Evolutionary conservation across 2,888 invertebrate genomes (phyloP), one percentile per base, ranked within the genome.

Genomic region (Agapostemon virescens): DNA sequence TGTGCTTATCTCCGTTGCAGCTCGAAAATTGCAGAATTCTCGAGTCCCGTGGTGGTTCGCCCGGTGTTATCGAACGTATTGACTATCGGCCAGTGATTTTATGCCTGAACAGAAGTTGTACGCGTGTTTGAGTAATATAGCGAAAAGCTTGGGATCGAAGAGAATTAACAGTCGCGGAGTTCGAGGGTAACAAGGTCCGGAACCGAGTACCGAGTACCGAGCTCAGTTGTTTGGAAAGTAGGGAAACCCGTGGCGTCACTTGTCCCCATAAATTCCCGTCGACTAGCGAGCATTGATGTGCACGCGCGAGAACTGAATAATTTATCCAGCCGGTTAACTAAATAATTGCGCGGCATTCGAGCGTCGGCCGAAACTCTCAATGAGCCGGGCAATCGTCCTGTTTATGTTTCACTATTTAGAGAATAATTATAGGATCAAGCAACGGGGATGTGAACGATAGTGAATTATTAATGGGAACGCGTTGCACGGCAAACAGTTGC

Each of bases 401-500:
- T 82, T 87, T 84, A 75, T 74, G 77, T 79, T 81, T 79, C 81
- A 81, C 75, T 83, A 78, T 86, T 87, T 84, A 73, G 64, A 76
- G 79, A 78, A 83, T 86, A 84, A 87, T 84, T 86, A 81, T 74
- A 77, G 79, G 75, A 83, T 83, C 83, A 83, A 79, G 76, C 74
- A 55, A 55, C 55, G 15, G 26, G 33, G 70, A 26, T 20, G 58
- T 58, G 58, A 30, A 58, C 55, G 63, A 72, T 74, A 73, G 72
- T 76, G 80, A 87, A 87, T 86, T 85, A 86, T 86, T 85, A 86
- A 86, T 82, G 72, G 74, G 70, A 70, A 61, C 74, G 61, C 55
- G 36, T 63, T 23, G 69, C 30, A 40, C 45, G 45, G 33, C 45
- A 64, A 79, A 78, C 77, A 70, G 72, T 69, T 61, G 55, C 68